Conservation (phyloP, 1,140 invertebrate species). For the Ceratosolen solmsi region DNA sequence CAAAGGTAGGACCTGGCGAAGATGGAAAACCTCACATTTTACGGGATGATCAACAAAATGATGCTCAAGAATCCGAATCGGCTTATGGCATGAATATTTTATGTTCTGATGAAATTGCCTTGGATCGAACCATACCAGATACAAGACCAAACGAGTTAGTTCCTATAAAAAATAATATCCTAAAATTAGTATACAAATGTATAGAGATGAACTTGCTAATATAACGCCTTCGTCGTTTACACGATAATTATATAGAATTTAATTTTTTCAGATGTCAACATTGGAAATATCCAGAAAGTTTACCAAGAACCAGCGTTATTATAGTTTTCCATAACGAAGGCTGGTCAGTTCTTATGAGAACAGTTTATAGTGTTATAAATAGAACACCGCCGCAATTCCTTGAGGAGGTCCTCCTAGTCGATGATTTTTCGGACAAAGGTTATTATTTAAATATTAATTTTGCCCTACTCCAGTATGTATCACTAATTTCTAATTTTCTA, state of each 20-base stretch:
- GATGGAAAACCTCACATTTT: slow-evolving; percentile 85
- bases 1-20: slow-evolving; percentile 87
- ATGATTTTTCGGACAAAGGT: slow-evolving; percentile 98
- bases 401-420: slow-evolving; percentile 97
- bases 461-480: no score
- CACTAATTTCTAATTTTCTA: slow-evolving; percentile 3
- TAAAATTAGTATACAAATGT: background rate
- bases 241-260: background rate
- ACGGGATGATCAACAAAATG: slow-evolving; percentile 83
- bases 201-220: no score
- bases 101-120: slow-evolving; percentile 94
- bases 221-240: no score
- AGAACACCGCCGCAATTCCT: slow-evolving; percentile 91
- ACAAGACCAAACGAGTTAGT: slow-evolving; percentile 87
- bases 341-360: slow-evolving; percentile 93
- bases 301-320: slow-evolving; percentile 95
- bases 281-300: slow-evolving; percentile 93
- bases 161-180: background rate
- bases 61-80: slow-evolving; percentile 82
- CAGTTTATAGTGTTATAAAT: slow-evolving; percentile 97
- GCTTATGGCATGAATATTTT: slow-evolving; percentile 99
- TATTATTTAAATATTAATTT: slow-evolving; percentile 42
- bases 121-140: slow-evolving; percentile 87
- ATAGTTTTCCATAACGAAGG: slow-evolving; percentile 99
- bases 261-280: slow-evolving; percentile 85